Base-by-base conservation (phyloP, 2,888 invertebrate genomes). In the Choristoneura rosaceana region DNA sequence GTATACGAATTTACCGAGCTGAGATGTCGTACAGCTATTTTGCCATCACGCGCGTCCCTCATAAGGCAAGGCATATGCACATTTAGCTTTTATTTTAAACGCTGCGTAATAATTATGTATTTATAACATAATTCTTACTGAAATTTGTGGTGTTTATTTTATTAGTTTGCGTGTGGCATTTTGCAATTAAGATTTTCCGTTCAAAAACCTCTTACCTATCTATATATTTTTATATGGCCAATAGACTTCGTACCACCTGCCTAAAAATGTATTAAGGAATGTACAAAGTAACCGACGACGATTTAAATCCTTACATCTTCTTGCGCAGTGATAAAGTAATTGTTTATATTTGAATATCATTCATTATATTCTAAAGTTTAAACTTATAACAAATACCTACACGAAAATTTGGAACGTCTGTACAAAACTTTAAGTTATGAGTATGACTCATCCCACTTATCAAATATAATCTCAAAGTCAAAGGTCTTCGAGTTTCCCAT, bases 1-100 rank as follows among this genome's bases (percentile, higher is more conserved):
- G 83, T 76, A 81, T 78, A 84, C 81, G 78, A 82, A 81, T 81
- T 87, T 87, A 85, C 15, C 17, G 4, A 38, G 38, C 38, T 38
- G 38, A 38, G 38, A 38, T 38, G 38, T 38, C 38, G 60, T 17
- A 25, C 33, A 45, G 69, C 47, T 62, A 69, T 63, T 73, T 71
- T 60, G 60, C 47, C 55, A 52, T 66, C 25, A 45, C 38, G 38
- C 38, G 38, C 38, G 38, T 38, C 38, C 38, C 8, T n/a, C 9
- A 61, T 52, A 61, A 59, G 38, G 59, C 58, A 64, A 25, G 25
- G 25, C 58, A 17, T 5, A 59, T 70, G 4, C 15, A 41, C n/a
- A 47, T 52, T 43, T 33, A 14, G 14, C 34, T 14, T 64, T 64
- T 38, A 58, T 58, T 0, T 41, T 10, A 52, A 43, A 62, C 12